Base-by-base conservation (phyloP, 2,113 vertebrate genomes). In the Melospiza melodia region DNA sequence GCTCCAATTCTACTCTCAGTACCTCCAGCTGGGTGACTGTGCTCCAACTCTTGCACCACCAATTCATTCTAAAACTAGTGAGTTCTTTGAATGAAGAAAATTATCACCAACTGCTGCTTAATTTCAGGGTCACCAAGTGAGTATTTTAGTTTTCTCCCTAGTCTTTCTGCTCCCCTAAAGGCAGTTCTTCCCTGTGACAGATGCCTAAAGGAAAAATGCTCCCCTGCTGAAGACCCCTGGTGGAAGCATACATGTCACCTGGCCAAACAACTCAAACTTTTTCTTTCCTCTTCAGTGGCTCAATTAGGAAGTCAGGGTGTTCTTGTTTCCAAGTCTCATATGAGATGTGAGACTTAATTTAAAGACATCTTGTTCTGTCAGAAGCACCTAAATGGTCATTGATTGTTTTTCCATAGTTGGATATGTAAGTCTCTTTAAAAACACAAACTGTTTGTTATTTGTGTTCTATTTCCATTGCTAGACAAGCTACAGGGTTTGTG, bases 321-420 rank as follows among this genome's bases (percentile, higher is more conserved):
- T 93, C 82, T 89, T 91, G 61, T 77, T 91, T 94, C 57, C 73
- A 67, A 92, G 49, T 31, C 80, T 77, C 3, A 1, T 48, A 85
- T 22, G 51, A 87, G 72, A 94, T 86, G 65, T 4, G 6, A 74
- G 73, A 89, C 69, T 89, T 97, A 97, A 95, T 96, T 97, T 90
- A 90, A 96, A 97, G 82, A 96, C 83, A 94, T 48, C 57, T 94
- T 89, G 91, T 97, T 87, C 90, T 86, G 95, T 91, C 95, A 97
- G 82, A 93, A 94, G 62, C 46, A 69, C 46, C 84, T 91, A 94
- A 97, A 91, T n/a, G 4, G n/a, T 33, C 76, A 96, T 97, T 90
- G 96, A 97, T 95, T 92, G 71, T 63, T 93, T 68, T 85, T 93
- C 46, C 57, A 75, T 82, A 76, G 67, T 15, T 84, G 58, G 59